Conservation (phyloP, 2,888 invertebrate species). For the Mamestra brassicae region DNA sequence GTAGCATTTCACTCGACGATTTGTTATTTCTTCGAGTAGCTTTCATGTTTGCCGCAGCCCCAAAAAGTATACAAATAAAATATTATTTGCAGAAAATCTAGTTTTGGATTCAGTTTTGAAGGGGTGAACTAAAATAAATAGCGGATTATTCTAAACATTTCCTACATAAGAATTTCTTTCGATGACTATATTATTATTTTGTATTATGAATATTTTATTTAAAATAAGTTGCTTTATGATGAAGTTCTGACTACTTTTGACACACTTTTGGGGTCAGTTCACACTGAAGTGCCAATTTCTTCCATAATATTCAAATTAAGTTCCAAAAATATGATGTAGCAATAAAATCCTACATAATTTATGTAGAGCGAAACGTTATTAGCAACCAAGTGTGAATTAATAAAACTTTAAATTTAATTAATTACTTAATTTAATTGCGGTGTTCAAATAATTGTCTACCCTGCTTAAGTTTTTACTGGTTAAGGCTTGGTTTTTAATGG, state of each 20-base stretch:
- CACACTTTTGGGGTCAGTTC: conserved; percentile 14
- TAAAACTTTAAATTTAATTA: neutral
- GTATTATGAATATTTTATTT: conserved; percentile 22
- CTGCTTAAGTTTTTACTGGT: too few species aligned
- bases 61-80: conserved; percentile 31
- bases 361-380: conserved; percentile 35
- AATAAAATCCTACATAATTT: conserved; percentile 33
- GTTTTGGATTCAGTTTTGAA: conserved; percentile 15
- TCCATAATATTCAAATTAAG: conserved; percentile 27
- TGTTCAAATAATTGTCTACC: neutral
- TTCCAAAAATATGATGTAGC: conserved; percentile 17
- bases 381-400: conserved; percentile 28
- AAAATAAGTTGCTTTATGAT: conserved; percentile 13
- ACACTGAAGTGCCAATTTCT: conserved; percentile 33
- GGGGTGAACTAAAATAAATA: conserved; percentile 34
- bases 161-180: conserved; percentile 5
- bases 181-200: neutral
- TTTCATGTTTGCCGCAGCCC: conserved; percentile 47
- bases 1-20: conserved; percentile 32
- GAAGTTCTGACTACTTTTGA: conserved; percentile 16
- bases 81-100: conserved; percentile 38
- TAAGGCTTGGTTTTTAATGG: too few species aligned
- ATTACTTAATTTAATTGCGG: neutral
- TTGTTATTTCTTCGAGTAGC: conserved; percentile 45
- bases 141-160: conserved; percentile 45